Conservation (phyloP, 2,797 vertebrate species). For the Lepus townsendii region DNA sequence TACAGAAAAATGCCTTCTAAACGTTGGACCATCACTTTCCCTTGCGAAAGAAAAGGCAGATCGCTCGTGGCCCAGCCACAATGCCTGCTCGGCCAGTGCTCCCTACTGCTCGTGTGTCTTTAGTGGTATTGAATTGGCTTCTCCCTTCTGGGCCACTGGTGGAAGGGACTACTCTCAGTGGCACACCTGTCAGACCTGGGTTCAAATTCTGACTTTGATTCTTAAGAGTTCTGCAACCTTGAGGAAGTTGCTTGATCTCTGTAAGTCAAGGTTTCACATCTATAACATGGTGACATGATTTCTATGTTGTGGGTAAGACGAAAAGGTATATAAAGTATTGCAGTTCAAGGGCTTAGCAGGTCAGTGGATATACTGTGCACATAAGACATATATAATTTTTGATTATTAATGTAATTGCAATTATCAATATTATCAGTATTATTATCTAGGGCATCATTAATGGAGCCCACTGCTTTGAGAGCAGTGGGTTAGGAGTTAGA, state of each 20-base stretch:
- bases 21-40: constrained; percentile 17
- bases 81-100: not conserved
- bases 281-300: not conserved
- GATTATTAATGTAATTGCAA: not conserved
- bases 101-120: not conserved
- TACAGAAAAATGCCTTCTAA: constrained; percentile 62
- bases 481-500: not conserved
- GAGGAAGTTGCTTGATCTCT: constrained; percentile 24
- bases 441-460: not conserved
- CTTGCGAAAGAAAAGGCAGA: constrained; percentile 13
- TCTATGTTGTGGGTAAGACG: not conserved
- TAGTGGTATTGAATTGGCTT: not conserved
- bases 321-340: constrained; percentile 16
- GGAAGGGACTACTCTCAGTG: not conserved
- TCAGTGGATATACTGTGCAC: not conserved
- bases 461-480: not conserved
- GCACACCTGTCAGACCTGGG: not conserved
- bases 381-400: not conserved
- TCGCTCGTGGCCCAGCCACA: not conserved
- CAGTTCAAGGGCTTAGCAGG: not conserved
- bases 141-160: not conserved
- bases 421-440: not conserved
- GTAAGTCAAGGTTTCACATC: not conserved
- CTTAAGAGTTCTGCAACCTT: not conserved
- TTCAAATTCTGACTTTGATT: not conserved